Conservation (phyloP, 2,113 vertebrate genomes). For the Anolis sagrei region DNA sequence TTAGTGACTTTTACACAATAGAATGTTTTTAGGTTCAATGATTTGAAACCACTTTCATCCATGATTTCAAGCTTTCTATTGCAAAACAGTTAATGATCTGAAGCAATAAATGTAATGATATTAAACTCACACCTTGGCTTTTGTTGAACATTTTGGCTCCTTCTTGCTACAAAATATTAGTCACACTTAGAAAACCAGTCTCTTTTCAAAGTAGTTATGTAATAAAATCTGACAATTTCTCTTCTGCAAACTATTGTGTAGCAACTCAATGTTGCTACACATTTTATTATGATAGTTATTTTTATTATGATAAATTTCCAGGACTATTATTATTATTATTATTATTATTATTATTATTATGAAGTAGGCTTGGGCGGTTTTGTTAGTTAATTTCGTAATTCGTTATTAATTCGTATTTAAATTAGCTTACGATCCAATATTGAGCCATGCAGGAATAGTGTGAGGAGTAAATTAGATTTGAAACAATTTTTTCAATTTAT, state of each 20-base stretch:
- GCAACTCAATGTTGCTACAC: background rate
- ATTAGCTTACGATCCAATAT: too few species aligned
- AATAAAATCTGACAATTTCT: background rate
- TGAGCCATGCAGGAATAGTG: too few species aligned
- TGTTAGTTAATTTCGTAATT: too few species aligned
- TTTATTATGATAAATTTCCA: background rate
- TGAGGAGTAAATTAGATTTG: too few species aligned
- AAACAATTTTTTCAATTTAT: too few species aligned
- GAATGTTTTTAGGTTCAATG: background rate
- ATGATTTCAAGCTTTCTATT: slow-evolving; percentile 7
- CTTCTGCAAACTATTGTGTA: background rate
- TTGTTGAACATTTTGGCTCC: background rate
- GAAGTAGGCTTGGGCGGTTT: too few species aligned
- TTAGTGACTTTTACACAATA: slow-evolving; percentile 14
- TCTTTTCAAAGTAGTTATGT: background rate
- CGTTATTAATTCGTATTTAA: too few species aligned
- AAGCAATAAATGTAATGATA: background rate
- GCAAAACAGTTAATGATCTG: slow-evolving; percentile 3
- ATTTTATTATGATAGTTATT: too few species aligned
- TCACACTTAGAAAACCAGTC: background rate
- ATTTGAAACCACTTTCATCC: background rate
- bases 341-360: too few species aligned
- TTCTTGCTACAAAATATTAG: background rate
- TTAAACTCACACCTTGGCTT: background rate
- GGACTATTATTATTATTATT: too few species aligned